phyloP scores from a whole-genome alignment of 2,888 invertebrate genomes.

The Cryptocheilus praepositus region DNA sequence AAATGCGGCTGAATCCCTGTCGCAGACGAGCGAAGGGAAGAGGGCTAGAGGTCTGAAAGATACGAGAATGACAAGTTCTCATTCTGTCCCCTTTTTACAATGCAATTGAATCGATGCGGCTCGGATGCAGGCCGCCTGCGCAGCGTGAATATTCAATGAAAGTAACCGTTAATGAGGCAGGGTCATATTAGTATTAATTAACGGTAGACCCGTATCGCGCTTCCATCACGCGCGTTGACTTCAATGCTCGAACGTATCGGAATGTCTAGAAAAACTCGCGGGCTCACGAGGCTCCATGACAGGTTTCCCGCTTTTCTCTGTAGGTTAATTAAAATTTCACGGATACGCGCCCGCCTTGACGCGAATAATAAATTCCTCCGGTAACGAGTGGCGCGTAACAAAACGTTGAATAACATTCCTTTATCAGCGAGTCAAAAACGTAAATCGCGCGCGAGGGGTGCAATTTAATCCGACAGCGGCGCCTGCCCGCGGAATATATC shows the following conservation, averaged over 20 bases:
- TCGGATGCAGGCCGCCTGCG: slow-evolving; percentile 32
- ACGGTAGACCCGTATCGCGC: slow-evolving; percentile 41
- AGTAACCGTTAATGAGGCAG: slow-evolving; percentile 65
- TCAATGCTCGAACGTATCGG: background rate
- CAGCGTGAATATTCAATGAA: slow-evolving; percentile 62
- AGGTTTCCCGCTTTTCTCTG: background rate
- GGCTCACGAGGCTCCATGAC: slow-evolving; percentile 22
- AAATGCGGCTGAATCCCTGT: background rate
- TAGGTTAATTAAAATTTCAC: slow-evolving; percentile 7
- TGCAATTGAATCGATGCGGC: slow-evolving; percentile 56
- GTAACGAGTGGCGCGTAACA: too few species aligned
- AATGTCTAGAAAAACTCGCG: slow-evolving; percentile 24
- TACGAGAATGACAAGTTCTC: slow-evolving; percentile 34
- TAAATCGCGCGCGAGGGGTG: too few species aligned
- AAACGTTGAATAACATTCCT: too few species aligned
- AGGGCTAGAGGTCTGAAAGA: background rate
- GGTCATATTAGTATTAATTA: slow-evolving; percentile 64
- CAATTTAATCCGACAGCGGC: too few species aligned
- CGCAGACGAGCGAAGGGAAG: background rate
- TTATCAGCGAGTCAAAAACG: too few species aligned
- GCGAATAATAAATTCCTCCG: background rate
- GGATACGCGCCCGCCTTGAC: slow-evolving; percentile 1
- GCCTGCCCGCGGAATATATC: too few species aligned
- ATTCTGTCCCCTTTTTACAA: slow-evolving; percentile 42
- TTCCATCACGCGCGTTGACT: background rate